A percentile compares a stretch with the other conserved stretches of the same genome.
Evolutionary conservation across 2,888 invertebrate genomes (phyloP).

Genomic region (Liodrosophila aerea): DNA sequence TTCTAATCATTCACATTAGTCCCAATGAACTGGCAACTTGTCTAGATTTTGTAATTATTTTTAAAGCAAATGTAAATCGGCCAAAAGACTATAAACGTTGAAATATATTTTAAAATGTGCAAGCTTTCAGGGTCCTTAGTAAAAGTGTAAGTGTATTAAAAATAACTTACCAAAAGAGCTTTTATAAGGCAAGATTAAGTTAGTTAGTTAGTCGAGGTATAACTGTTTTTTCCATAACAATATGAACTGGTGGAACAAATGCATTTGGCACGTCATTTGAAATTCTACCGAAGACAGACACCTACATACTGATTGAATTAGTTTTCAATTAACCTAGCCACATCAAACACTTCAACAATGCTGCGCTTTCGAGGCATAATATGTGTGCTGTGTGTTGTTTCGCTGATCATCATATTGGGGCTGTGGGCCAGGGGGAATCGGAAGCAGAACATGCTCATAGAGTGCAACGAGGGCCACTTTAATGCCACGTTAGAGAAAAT

Average conservation of each 20-base stretch:
- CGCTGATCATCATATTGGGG: conserved; percentile 1
- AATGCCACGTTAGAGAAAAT: conserved; percentile 17
- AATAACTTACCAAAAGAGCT: conserved; percentile 4
- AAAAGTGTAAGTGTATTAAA: conserved; percentile 36
- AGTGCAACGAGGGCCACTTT: conserved; percentile 31
- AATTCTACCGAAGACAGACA: not conserved
- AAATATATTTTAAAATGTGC: conserved; percentile 12
- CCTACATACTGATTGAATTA: not conserved
- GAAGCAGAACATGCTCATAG: not conserved
- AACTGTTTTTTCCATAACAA: too few species aligned
- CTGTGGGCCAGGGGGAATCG: not conserved
- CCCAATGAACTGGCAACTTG: conserved; percentile 22
- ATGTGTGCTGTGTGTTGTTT: not conserved
- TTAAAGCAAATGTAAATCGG: conserved; percentile 10
- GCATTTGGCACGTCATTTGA: not conserved
- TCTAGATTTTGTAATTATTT: conserved; percentile 3
- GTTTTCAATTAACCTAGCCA: not conserved
- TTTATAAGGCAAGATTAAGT: too few species aligned
- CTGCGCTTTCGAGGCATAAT: not conserved
- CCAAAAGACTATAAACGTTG: conserved; percentile 13
- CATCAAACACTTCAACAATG: conserved; percentile 9
- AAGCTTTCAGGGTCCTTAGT: conserved; percentile 26
- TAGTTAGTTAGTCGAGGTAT: too few species aligned
- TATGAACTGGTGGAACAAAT: too few species aligned
- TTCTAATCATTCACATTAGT: not conserved